phyloP scores from a whole-genome alignment of 2,888 invertebrate genomes.

The Orthosia cruda region DNA sequence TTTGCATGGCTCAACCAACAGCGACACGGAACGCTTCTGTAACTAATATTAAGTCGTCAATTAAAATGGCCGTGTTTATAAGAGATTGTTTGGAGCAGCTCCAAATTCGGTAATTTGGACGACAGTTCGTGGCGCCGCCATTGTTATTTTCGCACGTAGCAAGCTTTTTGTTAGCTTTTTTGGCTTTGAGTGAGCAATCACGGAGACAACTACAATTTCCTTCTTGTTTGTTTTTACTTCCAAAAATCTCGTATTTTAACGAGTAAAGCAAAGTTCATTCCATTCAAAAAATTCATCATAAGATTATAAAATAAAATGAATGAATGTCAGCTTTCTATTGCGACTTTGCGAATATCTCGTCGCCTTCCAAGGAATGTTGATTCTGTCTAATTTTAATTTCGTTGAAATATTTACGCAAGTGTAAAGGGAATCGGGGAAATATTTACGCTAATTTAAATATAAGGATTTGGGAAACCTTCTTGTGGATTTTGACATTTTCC shows the following conservation, averaged over 20 bases:
- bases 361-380: conserved; percentile 23
- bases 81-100: conserved; percentile 62
- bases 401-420: conserved; percentile 39
- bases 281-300: conserved; percentile 10
- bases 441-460: conserved; percentile 43
- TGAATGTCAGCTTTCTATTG: conserved; percentile 23
- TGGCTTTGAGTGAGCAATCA: conserved; percentile 45
- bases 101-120: conserved; percentile 61
- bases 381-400: conserved; percentile 50
- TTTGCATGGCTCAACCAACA: conserved; percentile 78
- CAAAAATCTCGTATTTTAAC: background rate
- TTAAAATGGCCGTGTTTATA: conserved; percentile 69
- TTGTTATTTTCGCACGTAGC: conserved; percentile 61
- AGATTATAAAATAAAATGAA: conserved; percentile 31
- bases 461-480: conserved; percentile 28
- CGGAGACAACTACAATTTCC: conserved; percentile 19
- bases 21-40: conserved; percentile 64
- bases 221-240: conserved; percentile 8
- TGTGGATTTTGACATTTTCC: conserved; percentile 28
- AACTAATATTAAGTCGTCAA: conserved; percentile 76
- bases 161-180: conserved; percentile 46
- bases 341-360: conserved; percentile 36
- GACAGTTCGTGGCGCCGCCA: conserved; percentile 32
- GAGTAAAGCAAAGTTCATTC: background rate
- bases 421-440: conserved; percentile 46